These are phyloP conservation scores for Gryon sp. DNA, from an alignment of 1,140 invertebrate genomes.

Conservation along the genomic window DNA sequence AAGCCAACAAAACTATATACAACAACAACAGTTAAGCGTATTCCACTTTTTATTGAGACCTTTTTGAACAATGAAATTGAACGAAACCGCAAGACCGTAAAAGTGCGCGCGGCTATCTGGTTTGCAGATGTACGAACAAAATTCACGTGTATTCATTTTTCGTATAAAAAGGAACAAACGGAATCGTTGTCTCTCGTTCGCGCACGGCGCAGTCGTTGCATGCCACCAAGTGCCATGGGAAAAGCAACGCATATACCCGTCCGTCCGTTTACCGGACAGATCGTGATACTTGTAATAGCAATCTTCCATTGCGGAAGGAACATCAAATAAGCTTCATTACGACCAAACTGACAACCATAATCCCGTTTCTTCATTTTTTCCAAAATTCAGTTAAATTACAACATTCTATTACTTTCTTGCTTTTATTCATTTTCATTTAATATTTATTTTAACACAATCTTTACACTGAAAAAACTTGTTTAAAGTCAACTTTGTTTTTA, in stretches of 20 bases:
- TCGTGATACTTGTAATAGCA: conserved; percentile 66
- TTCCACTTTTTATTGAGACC: conserved; percentile 35
- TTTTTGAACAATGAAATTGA: conserved; percentile 39
- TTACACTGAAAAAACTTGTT: too few species aligned
- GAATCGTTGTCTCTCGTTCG: conserved; percentile 43
- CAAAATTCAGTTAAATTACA: too few species aligned
- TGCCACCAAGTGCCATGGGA: conserved; percentile 66
- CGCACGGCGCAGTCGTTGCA: conserved; percentile 56
- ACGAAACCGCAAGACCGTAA: conserved; percentile 35
- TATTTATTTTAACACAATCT: too few species aligned
- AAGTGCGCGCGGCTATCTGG: conserved; percentile 37
- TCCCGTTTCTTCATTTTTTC: not conserved
- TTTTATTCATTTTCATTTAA: too few species aligned
- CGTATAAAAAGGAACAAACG: conserved; percentile 36
- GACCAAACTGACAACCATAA: conserved; percentile 17
- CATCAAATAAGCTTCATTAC: conserved; percentile 35
- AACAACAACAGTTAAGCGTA: conserved; percentile 34
- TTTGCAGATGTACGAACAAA: conserved; percentile 38
- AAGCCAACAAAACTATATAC: too few species aligned
- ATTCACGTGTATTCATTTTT: conserved; percentile 54
- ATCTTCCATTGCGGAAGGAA: conserved; percentile 36
- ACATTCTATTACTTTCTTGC: too few species aligned
- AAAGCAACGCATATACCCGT: conserved; percentile 61
- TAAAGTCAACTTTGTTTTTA: too few species aligned
- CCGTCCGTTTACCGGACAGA: conserved; percentile 48